These are phyloP conservation scores for Paralichthys olivaceus DNA, from an alignment of 2,113 vertebrate species.

Conservation along the genomic window DNA sequence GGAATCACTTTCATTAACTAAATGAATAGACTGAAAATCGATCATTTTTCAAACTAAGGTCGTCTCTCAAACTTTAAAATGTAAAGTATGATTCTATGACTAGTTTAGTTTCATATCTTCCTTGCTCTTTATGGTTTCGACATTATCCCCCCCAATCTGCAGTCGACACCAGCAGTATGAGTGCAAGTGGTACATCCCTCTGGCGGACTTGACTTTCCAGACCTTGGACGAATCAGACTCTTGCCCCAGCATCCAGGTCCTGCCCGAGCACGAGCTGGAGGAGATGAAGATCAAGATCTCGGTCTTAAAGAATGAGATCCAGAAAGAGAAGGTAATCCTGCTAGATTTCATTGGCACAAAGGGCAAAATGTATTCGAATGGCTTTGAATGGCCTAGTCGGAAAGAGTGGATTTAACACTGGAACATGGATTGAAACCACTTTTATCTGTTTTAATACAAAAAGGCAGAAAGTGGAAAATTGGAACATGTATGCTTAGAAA, in stretches of 20 bases:
- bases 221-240: slow-evolving; percentile 92
- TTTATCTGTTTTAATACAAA: neutral
- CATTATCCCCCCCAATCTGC: slow-evolving; percentile 29
- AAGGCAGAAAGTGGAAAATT: neutral
- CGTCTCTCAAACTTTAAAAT: no score
- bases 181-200: slow-evolving; percentile 98
- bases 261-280: slow-evolving; percentile 95
- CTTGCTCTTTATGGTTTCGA: neutral
- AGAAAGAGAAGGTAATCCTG: slow-evolving; percentile 91
- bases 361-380: neutral
- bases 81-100: neutral
- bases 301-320: slow-evolving; percentile 93
- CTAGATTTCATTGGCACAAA: neutral
- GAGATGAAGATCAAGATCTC: slow-evolving; percentile 99
- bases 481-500: no score
- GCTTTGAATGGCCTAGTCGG: slow-evolving; percentile 2
- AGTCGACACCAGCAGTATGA: slow-evolving; percentile 97
- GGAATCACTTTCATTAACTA: no score
- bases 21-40: no score
- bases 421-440: neutral
- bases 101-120: neutral
- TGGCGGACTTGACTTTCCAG: slow-evolving; percentile 94
- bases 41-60: no score
- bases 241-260: slow-evolving; percentile 90
- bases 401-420: slow-evolving; percentile 6